A percentile compares a stretch with the other conserved stretches of the same genome.
phyloP scores from a whole-genome alignment of 2,888 invertebrate species.

The Anaspis maculata region DNA sequence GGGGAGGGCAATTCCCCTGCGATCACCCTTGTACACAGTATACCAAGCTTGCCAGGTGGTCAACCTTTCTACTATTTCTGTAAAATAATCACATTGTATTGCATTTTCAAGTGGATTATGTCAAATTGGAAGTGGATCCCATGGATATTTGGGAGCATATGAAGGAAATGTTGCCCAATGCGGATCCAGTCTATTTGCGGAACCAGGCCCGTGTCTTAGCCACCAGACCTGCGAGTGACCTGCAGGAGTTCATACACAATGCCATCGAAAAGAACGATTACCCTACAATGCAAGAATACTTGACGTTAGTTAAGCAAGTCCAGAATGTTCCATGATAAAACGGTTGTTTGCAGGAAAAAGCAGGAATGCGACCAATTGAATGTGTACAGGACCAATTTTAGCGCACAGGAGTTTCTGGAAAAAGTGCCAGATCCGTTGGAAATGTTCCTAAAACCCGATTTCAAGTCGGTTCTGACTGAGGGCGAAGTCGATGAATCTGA shows the following conservation, averaged over 20 bases:
- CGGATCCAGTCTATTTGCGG: constrained; percentile 33
- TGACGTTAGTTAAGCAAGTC: constrained; percentile 24
- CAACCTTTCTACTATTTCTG: no score
- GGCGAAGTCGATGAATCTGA: constrained; percentile 21
- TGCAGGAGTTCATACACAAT: constrained; percentile 28
- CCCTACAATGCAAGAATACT: constrained; percentile 36
- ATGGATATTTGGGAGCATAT: constrained; percentile 23
- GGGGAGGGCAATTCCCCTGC: no score
- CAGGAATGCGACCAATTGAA: constrained; percentile 22
- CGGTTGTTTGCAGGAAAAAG: constrained; percentile 18
- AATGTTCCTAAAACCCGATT: constrained; percentile 23
- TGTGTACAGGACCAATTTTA: constrained; percentile 24
- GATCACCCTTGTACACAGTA: no score
- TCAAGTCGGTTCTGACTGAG: constrained; percentile 19
- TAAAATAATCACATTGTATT: no score
- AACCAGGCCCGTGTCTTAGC: constrained; percentile 28
- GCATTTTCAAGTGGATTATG: constrained; percentile 17
- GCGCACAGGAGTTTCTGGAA: constrained; percentile 26
- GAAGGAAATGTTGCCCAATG: constrained; percentile 33
- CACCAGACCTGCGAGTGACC: constrained; percentile 17
- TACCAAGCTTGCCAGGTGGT: no score
- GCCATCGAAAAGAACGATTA: constrained; percentile 32
- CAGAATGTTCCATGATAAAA: background rate
- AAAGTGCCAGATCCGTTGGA: constrained; percentile 28
- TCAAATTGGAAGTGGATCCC: constrained; percentile 14